Evolutionary conservation across 2,113 vertebrate genomes (phyloP).

Genomic region (Petrocephalus zakoni): DNA sequence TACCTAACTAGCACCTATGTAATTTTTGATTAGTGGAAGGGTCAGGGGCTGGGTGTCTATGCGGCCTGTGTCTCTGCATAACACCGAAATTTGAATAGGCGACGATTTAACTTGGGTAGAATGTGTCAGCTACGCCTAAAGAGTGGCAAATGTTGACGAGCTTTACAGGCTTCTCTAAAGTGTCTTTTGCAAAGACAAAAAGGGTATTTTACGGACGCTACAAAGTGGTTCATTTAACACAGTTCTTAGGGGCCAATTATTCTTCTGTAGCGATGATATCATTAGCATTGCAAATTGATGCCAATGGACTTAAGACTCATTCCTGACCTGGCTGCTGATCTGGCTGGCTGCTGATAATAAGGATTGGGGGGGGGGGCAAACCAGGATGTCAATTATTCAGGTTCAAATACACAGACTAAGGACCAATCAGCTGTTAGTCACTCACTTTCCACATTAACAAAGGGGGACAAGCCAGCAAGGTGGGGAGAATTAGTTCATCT

Average conservation of each 20-base stretch:
- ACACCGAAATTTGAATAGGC: not conserved
- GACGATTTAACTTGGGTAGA: conserved; percentile 23
- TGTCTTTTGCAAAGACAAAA: conserved; percentile 50
- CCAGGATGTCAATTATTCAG: conserved; percentile 59
- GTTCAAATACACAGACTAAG: conserved; percentile 48
- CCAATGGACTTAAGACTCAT: conserved; percentile 58
- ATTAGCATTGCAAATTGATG: conserved; percentile 63
- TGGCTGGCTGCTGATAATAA: conserved; percentile 40
- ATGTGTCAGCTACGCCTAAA: conserved; percentile 55
- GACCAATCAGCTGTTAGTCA: conserved; percentile 50
- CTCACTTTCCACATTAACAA: conserved; percentile 28
- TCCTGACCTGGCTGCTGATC: conserved; percentile 60
- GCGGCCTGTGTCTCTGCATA: not conserved
- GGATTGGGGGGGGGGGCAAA: conserved; percentile 34
- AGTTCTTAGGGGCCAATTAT: conserved; percentile 60
- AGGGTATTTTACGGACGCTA: conserved; percentile 46
- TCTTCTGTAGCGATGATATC: conserved; percentile 42
- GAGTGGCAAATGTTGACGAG: conserved; percentile 45
- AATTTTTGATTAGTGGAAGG: not conserved
- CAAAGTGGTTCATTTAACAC: conserved; percentile 50
- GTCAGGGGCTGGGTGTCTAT: not conserved
- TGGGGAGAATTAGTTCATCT: conserved; percentile 29
- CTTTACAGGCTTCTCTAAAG: conserved; percentile 49
- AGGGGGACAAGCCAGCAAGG: conserved; percentile 44
- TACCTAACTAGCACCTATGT: not conserved